Percentiles rank a stretch among this genome's conserved stretches.
Conservation (phyloP, 2,113 vertebrate species). For the Pachyramphus minor region DNA sequence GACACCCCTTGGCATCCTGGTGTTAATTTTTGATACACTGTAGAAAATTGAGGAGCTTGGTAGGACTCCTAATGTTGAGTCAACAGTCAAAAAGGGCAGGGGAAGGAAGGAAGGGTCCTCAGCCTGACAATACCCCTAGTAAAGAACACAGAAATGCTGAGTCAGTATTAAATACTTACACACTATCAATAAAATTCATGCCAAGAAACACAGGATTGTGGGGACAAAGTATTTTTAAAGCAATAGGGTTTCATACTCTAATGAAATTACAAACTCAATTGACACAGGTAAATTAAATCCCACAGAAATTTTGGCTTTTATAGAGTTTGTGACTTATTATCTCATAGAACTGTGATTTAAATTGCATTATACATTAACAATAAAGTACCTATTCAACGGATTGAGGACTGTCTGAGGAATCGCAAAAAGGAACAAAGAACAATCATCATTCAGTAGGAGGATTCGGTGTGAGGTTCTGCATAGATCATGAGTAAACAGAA, state of each 20-base stretch:
- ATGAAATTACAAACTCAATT: background rate
- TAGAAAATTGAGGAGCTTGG: background rate
- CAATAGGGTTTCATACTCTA: background rate
- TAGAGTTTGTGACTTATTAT: background rate
- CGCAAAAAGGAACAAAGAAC: background rate
- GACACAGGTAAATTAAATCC: background rate
- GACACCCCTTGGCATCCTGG: background rate
- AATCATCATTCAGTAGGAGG: constrained; percentile 1
- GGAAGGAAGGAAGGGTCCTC: background rate
- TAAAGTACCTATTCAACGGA: background rate
- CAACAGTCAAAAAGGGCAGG: background rate
- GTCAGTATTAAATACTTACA: background rate
- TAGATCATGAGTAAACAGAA: background rate
- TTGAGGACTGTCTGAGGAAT: background rate
- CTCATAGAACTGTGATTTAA: background rate
- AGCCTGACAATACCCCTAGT: background rate
- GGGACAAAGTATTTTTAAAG: background rate
- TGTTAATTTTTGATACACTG: background rate
- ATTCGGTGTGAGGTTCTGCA: background rate
- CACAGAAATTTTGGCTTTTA: background rate
- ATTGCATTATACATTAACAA: background rate
- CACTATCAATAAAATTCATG: background rate
- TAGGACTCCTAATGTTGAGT: background rate
- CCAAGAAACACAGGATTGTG: background rate
- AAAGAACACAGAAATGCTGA: background rate